Percentiles rank a stretch among this genome's conserved stretches.
These are phyloP conservation scores for Episyrphus balteatus DNA, from an alignment of 1,140 invertebrate genomes.

Conservation along the genomic window DNA sequence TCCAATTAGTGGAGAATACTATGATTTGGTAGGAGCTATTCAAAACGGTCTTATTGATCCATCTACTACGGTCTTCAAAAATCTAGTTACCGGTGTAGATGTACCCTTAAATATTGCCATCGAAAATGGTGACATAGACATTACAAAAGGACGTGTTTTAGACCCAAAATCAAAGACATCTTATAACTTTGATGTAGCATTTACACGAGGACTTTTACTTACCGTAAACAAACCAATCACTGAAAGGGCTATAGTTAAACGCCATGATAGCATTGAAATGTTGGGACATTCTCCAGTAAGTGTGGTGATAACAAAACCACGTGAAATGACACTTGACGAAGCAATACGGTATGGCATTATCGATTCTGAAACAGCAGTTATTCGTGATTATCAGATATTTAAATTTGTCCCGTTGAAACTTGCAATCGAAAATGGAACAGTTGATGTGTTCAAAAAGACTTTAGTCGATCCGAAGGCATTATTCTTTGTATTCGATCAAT, in stretches of 20 bases:
- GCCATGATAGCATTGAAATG: slow-evolving; percentile 40
- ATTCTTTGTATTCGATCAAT: slow-evolving; percentile 63
- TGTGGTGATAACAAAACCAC: slow-evolving; percentile 39
- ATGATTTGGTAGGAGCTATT: slow-evolving; percentile 62
- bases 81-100: slow-evolving; percentile 58
- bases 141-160: slow-evolving; percentile 59
- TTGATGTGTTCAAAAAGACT: slow-evolving; percentile 53
- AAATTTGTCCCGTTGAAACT: slow-evolving; percentile 58
- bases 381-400: slow-evolving; percentile 64
- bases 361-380: slow-evolving; percentile 59
- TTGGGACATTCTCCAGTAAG: slow-evolving; percentile 22
- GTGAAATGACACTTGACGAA: slow-evolving; percentile 66
- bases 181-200: slow-evolving; percentile 61
- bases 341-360: slow-evolving; percentile 66
- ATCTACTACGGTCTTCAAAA: slow-evolving; percentile 63
- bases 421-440: slow-evolving; percentile 56
- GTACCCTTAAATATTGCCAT: slow-evolving; percentile 64
- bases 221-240: slow-evolving; percentile 59
- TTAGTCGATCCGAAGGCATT: slow-evolving; percentile 48
- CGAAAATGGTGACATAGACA: slow-evolving; percentile 67
- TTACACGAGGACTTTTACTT: slow-evolving; percentile 60
- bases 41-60: slow-evolving; percentile 62
- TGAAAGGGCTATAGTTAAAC: slow-evolving; percentile 42
- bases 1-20: slow-evolving; percentile 55
- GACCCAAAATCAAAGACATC: slow-evolving; percentile 65